Evolutionary conservation across 2,888 invertebrate genomes (phyloP), one percentile per base, ranked within the genome.

Genomic region (Drepana falcataria): DNA sequence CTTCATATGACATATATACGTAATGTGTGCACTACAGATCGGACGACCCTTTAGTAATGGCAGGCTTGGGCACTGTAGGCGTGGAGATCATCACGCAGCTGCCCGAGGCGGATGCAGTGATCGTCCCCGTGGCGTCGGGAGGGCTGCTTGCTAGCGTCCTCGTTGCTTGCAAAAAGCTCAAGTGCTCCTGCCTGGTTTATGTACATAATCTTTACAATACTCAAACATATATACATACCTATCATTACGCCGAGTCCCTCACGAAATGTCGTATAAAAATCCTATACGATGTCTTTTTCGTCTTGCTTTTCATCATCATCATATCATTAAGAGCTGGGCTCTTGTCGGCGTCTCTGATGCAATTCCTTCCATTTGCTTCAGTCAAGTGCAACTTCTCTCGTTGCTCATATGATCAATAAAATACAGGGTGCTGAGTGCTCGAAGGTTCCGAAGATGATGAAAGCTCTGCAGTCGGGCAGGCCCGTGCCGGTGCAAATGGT

Each of bases 401-500:
- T 21, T 21, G 21, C 21, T 21, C 21, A 21, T 21, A 21, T 21
- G 21, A 49, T 35, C 21, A 34, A 21, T 35, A 7, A n/a, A 49
- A 21, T 7, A 33, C 41, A 94, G 94, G 96, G 96, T 7, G 96
- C 95, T 0, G 97, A 97, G 81, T 95, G 96, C 48, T 94, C 96
- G 64, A 92, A 94, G 61, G 96, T 96, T 75, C 93, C 96, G 2
- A 95, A 95, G 71, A 96, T 96, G 89, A 91, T 94, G 65, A 93
- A 92, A 58, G 95, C 96, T 0, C 65, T 95, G 58, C 92, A 94
- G 69, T 92, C 92, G 0, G 95, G 95, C 0, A 88, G 91, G 61
- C 95, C 95, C 0, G 88, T 93, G 0, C 69, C 88, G 33, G 92
- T 94, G 7, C 83, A 91, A 0, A 83, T 93, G 33, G 77, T 91